A percentile compares a stretch with the other conserved stretches of the same genome.
Conservation (phyloP, 1,140 invertebrate species). For the Trachymyrmex septentrionalis region DNA sequence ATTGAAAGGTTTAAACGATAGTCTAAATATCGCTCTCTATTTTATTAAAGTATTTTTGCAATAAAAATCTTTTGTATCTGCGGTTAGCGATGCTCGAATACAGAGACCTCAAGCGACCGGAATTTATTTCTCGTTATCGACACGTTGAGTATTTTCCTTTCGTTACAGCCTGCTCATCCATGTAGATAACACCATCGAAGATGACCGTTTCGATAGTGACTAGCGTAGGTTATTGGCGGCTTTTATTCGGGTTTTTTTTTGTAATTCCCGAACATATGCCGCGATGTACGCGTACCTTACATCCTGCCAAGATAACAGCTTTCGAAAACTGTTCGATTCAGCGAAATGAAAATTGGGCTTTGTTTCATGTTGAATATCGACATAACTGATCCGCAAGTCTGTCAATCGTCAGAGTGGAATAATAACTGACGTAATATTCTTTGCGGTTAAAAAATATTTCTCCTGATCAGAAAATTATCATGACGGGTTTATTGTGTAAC, state of each 20-base stretch:
- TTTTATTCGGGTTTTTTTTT: conserved; percentile 18
- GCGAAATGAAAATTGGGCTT: conserved; percentile 47
- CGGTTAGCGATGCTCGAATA: neutral
- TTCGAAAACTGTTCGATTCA: conserved; percentile 47
- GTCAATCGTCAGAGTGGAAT: conserved; percentile 23
- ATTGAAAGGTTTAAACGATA: neutral
- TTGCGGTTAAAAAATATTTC: neutral
- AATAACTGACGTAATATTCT: conserved; percentile 9
- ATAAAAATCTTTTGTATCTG: conserved; percentile 9
- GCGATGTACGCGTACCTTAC: conserved; percentile 43
- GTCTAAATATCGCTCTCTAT: conserved; percentile 13
- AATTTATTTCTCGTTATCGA: conserved; percentile 56
- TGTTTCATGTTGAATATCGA: conserved; percentile 16
- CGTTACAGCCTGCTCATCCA: conserved; percentile 36
- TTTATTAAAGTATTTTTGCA: conserved; percentile 20
- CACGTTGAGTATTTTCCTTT: conserved; percentile 32
- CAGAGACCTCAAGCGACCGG: neutral
- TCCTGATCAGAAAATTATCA: neutral
- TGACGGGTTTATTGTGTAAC: neutral
- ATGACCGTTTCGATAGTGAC: conserved; percentile 48
- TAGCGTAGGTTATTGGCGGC: conserved; percentile 21
- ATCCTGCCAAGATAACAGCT: conserved; percentile 41
- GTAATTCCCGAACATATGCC: conserved; percentile 2
- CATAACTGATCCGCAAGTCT: conserved; percentile 12
- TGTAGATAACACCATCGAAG: conserved; percentile 39